Conservation (phyloP, 2,797 vertebrate species). For the Acanthiza pusilla region DNA sequence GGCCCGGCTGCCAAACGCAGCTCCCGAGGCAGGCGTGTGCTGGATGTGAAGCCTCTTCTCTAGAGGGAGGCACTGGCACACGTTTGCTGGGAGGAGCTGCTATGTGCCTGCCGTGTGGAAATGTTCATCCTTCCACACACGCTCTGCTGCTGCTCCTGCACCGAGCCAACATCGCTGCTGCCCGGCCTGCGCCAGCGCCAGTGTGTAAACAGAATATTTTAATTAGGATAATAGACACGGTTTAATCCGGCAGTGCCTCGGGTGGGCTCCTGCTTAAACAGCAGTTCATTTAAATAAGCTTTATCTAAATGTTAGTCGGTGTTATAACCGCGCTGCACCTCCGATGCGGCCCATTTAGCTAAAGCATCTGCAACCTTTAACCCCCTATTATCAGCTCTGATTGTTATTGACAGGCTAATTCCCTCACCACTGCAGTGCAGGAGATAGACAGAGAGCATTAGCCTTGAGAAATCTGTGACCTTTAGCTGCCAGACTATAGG, state of each 20-base stretch:
- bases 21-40: rapidly evolving
- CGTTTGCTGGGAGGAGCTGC: not conserved
- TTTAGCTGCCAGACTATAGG: slow-evolving; percentile 48
- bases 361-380: slow-evolving; percentile 61
- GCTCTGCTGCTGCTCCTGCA: not conserved
- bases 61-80: not conserved
- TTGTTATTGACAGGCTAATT: slow-evolving; percentile 62
- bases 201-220: not conserved
- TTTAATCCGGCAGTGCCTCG: not conserved
- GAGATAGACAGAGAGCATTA: slow-evolving; percentile 43
- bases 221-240: not conserved
- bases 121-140: rapidly evolving
- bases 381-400: slow-evolving; percentile 56
- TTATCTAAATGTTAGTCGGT: slow-evolving; percentile 40
- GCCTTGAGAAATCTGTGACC: slow-evolving; percentile 65
- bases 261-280: not conserved
- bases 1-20: not conserved
- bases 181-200: rapidly evolving
- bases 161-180: rapidly evolving
- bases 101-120: rapidly evolving
- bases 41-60: not conserved
- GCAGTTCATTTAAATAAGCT: slow-evolving; percentile 44
- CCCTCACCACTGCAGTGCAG: slow-evolving; percentile 13
- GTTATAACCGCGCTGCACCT: not conserved
- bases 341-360: not conserved